Conservation (phyloP, 2,113 vertebrate species). For the Cinclus mexicanus region DNA sequence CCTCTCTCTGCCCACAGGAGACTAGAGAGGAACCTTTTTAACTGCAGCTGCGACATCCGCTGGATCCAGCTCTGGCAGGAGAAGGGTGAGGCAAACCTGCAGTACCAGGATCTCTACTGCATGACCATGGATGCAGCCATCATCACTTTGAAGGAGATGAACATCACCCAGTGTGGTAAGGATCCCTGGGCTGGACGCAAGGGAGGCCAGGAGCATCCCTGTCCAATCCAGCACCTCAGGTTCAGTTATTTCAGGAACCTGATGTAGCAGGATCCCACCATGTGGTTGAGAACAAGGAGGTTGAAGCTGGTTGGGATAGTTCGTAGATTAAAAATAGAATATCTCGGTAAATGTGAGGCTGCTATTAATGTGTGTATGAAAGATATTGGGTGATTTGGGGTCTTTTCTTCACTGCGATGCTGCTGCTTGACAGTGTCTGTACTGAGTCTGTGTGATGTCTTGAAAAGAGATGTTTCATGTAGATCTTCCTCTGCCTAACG, state of each 20-base stretch:
- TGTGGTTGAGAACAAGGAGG: background rate
- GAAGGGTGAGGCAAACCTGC: slow-evolving; percentile 86
- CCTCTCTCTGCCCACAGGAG: slow-evolving; percentile 70
- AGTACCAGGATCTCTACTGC: slow-evolving; percentile 89
- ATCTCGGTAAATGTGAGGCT: background rate
- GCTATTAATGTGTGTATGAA: background rate
- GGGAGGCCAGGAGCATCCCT: background rate
- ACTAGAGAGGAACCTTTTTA: slow-evolving; percentile 90
- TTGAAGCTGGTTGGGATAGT: background rate
- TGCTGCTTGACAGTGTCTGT: background rate
- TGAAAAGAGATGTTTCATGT: background rate
- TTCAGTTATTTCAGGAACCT: background rate
- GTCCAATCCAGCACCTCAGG: background rate
- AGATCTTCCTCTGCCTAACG: background rate
- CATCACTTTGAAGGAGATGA: slow-evolving; percentile 88
- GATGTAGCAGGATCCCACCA: background rate
- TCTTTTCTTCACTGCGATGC: background rate
- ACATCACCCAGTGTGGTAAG: slow-evolving; percentile 94
- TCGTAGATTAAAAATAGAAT: background rate
- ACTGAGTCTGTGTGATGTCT: background rate
- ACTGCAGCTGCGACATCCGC: slow-evolving; percentile 94
- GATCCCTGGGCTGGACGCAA: fast-evolving
- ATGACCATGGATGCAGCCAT: slow-evolving; percentile 78
- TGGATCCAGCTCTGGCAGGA: slow-evolving; percentile 99
- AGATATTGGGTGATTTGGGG: background rate